Evolutionary conservation across 23 tunicate genomes (phyloP).

Genomic region (Corella eumyota): DNA sequence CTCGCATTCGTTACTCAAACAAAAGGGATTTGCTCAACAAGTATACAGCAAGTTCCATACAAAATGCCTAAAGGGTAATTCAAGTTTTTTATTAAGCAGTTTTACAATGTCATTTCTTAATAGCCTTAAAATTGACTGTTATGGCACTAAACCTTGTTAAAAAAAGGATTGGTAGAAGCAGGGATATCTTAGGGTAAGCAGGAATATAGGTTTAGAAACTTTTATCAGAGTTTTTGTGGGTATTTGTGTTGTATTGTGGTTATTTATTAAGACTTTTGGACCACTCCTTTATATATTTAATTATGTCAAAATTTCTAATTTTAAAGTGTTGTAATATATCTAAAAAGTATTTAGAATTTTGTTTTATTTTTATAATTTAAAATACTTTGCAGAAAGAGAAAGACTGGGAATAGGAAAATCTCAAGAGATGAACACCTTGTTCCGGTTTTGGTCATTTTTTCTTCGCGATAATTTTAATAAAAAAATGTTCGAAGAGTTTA

Average conservation of each 20-base stretch:
- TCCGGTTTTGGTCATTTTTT: conserved; percentile 95
- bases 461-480: conserved; percentile 96
- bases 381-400: conserved; percentile 45
- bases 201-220: too few species aligned
- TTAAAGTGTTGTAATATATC: too few species aligned
- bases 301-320: too few species aligned
- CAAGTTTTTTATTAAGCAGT: too few species aligned
- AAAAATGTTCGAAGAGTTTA: conserved; percentile 94
- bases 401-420: conserved; percentile 79
- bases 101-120: background rate
- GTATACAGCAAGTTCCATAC: conserved; percentile 68
- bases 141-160: background rate
- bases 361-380: too few species aligned
- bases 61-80: conserved; percentile 69
- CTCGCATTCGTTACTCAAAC: conserved; percentile 66
- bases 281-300: too few species aligned
- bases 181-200: too few species aligned
- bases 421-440: conserved; percentile 95
- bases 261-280: too few species aligned
- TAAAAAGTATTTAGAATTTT: too few species aligned
- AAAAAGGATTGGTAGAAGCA: too few species aligned
- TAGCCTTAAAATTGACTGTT: background rate
- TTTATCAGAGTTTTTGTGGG: too few species aligned
- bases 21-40: conserved; percentile 81
- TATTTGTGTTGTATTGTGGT: too few species aligned